Conservation (phyloP, 2,888 invertebrate genomes). For the Ypsolopha scabrella region DNA sequence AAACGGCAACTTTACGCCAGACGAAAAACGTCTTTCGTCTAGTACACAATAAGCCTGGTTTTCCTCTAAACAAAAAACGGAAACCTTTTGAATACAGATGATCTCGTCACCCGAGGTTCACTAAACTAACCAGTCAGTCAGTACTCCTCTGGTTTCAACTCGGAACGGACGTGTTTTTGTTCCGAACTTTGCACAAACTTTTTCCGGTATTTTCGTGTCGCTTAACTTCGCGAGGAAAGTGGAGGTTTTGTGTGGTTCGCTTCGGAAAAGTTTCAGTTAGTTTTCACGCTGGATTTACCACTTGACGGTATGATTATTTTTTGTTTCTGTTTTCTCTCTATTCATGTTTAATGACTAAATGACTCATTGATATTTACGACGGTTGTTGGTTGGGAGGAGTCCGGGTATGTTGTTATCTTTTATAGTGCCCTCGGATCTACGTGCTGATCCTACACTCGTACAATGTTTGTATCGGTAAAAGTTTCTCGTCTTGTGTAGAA, state of each 20-base stretch:
- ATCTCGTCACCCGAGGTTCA: background rate
- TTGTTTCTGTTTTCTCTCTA: too few species aligned
- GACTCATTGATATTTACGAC: too few species aligned
- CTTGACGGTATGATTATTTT: constrained; percentile 30
- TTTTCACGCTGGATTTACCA: constrained; percentile 50
- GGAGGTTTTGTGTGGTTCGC: constrained; percentile 22
- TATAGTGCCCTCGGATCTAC: background rate
- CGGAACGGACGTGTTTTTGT: constrained; percentile 25
- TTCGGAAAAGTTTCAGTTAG: constrained; percentile 11
- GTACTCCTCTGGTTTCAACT: constrained; percentile 29
- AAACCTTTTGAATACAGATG: background rate
- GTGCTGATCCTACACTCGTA: background rate
- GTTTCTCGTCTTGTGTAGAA: too few species aligned
- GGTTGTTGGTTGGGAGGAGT: too few species aligned
- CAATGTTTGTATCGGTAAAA: too few species aligned
- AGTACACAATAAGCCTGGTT: background rate
- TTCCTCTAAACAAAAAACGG: background rate
- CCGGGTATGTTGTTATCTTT: background rate
- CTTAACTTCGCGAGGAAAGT: constrained; percentile 33
- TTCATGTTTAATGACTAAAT: too few species aligned
- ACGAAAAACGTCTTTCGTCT: too few species aligned
- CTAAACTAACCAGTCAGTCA: constrained; percentile 23
- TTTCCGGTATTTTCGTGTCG: constrained; percentile 20
- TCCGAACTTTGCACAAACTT: background rate
- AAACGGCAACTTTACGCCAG: too few species aligned